Conservation (phyloP, 2,888 invertebrate species). For the Ferrisia virgata region DNA sequence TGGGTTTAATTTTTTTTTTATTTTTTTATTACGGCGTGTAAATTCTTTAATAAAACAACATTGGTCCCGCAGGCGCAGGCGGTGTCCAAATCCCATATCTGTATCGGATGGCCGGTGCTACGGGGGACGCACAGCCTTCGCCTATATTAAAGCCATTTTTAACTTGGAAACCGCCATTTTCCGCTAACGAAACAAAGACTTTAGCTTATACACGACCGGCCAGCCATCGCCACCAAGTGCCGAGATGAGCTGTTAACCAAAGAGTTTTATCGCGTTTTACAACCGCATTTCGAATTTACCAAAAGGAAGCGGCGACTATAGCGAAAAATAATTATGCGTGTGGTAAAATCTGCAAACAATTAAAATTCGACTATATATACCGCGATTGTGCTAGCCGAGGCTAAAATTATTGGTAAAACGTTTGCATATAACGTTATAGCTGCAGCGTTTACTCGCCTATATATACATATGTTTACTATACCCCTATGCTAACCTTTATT, state of each 20-base stretch:
- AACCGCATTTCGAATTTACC: not conserved
- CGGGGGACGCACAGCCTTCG: too few species aligned
- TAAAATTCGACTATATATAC: not conserved
- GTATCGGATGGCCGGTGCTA: not conserved
- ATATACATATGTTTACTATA: too few species aligned
- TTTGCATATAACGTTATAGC: not conserved
- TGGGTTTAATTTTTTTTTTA: conserved; percentile 5
- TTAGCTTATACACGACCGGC: not conserved
- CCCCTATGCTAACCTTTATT: not conserved
- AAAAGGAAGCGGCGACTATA: not conserved
- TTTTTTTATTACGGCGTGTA: conserved; percentile 4
- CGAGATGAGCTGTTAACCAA: conserved; percentile 20
- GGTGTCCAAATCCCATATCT: too few species aligned
- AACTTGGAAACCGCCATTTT: not conserved
- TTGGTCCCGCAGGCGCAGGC: not conserved
- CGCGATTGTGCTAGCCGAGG: not conserved
- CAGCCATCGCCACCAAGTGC: not conserved
- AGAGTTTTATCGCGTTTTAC: conserved; percentile 18
- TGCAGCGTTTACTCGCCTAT: not conserved
- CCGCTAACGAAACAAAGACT: conserved; percentile 18
- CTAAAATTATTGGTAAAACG: not conserved
- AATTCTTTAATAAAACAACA: conserved; percentile 4
- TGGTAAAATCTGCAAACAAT: conserved; percentile 7
- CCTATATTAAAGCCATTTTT: not conserved
- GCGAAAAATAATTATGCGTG: conserved; percentile 11